These are phyloP conservation scores for Monochamus alternatus DNA, from an alignment of 2,888 invertebrate species.

Conservation along the genomic window DNA sequence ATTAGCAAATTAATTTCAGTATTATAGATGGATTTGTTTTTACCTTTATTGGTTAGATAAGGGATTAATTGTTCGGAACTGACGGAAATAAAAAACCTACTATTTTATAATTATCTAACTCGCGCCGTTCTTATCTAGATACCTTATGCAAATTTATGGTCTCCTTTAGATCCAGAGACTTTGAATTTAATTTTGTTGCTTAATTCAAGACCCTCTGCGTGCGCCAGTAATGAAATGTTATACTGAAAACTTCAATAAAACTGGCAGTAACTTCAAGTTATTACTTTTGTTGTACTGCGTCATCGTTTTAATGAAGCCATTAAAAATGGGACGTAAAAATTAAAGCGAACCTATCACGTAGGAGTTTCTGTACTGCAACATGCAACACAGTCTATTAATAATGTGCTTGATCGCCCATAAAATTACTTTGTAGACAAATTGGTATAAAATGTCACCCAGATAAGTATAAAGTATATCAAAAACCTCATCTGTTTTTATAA, in stretches of 20 bases:
- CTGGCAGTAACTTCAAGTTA: not conserved
- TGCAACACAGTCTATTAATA: not conserved
- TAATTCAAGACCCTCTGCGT: constrained; percentile 38
- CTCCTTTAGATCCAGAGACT: constrained; percentile 21
- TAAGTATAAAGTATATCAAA: no score
- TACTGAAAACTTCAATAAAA: not conserved
- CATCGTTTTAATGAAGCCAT: constrained; percentile 6
- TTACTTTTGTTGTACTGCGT: not conserved
- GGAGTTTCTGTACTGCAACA: not conserved
- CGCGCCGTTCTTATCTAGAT: not conserved
- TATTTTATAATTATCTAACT: constrained; percentile 18
- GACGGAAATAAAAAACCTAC: constrained; percentile 4
- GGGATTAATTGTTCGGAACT: not conserved
- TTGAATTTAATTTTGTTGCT: constrained; percentile 38
- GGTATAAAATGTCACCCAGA: no score
- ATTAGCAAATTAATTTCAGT: constrained; percentile 30
- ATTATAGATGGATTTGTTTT: constrained; percentile 26
- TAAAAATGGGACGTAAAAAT: not conserved
- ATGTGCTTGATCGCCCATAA: not conserved
- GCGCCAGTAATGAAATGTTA: constrained; percentile 15
- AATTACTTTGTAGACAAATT: not conserved
- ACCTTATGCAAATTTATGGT: constrained; percentile 6
- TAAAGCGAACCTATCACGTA: not conserved
- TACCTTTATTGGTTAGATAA: constrained; percentile 30
- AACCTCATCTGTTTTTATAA: no score